Conservation (phyloP, 2,888 invertebrate genomes). For the Oconnorella tubifera region DNA sequence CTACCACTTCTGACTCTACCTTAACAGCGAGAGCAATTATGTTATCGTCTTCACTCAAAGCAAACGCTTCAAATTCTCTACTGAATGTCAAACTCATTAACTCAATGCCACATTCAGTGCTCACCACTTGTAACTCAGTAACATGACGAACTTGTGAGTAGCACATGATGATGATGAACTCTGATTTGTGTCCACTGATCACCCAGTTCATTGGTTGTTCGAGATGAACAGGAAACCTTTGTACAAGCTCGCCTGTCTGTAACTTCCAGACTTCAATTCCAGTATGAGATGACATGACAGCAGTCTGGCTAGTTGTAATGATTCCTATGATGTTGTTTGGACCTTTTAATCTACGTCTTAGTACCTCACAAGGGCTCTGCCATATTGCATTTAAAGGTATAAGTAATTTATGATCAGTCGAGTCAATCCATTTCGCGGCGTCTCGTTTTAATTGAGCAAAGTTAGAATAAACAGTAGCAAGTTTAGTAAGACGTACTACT, state of each 20-base stretch:
- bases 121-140: constrained; percentile 31
- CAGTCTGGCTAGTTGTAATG: not conserved
- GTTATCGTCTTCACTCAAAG: constrained; percentile 21
- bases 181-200: constrained; percentile 17
- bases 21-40: constrained; percentile 23
- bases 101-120: constrained; percentile 28
- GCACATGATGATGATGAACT: constrained; percentile 30
- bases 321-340: not conserved
- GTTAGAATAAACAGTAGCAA: not conserved
- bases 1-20: not conserved
- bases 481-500: not conserved
- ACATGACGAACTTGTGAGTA: constrained; percentile 32
- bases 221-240: constrained; percentile 18
- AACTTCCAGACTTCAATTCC: constrained; percentile 22
- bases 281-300: not conserved
- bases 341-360: not conserved
- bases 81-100: constrained; percentile 21
- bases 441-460: not conserved
- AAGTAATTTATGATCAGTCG: not conserved
- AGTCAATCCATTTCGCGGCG: not conserved
- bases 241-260: constrained; percentile 25
- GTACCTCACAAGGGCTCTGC: not conserved
- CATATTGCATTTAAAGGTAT: not conserved
- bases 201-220: constrained; percentile 24
- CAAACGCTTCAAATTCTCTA: constrained; percentile 27